Conservation (phyloP, 2,113 vertebrate species). For the Silurus meridionalis region DNA sequence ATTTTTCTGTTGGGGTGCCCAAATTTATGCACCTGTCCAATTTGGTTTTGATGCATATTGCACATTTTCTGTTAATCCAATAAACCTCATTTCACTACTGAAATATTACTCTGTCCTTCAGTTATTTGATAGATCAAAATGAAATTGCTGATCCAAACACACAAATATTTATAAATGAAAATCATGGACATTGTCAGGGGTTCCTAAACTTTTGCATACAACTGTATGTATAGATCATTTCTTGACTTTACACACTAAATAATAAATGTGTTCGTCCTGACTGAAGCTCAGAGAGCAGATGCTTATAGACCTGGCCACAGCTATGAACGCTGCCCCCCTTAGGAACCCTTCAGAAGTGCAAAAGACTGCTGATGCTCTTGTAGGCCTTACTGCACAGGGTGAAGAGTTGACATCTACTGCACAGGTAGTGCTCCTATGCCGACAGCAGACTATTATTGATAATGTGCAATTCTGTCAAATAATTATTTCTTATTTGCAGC, state of each 20-base stretch:
- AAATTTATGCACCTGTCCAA: too few relatives aligned
- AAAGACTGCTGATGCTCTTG: slow-evolving; percentile 80
- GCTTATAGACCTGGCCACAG: slow-evolving; percentile 76
- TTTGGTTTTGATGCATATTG: too few relatives aligned
- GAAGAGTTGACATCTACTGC: slow-evolving; percentile 71
- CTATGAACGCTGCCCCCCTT: slow-evolving; percentile 61
- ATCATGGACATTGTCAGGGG: too few relatives aligned
- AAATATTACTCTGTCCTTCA: too few relatives aligned
- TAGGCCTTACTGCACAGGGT: slow-evolving; percentile 74
- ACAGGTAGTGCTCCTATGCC: slow-evolving; percentile 72
- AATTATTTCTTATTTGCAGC: slow-evolving; percentile 62
- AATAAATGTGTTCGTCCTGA: slow-evolving; percentile 40
- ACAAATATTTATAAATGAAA: too few relatives aligned
- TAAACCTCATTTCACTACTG: too few relatives aligned
- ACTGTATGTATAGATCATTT: not conserved
- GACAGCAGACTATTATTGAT: not conserved
- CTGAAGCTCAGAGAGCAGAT: slow-evolving; percentile 82
- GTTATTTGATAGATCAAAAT: too few relatives aligned
- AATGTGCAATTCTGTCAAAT: slow-evolving; percentile 2
- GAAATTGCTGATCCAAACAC: too few relatives aligned
- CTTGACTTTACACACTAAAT: not conserved
- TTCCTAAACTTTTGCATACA: too few relatives aligned
- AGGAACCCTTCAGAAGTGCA: slow-evolving; percentile 76
- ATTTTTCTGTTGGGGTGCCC: too few relatives aligned
- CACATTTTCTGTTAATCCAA: too few relatives aligned